These are phyloP conservation scores for Crematogaster levior DNA, from an alignment of 2,888 invertebrate genomes.

Conservation along the genomic window DNA sequence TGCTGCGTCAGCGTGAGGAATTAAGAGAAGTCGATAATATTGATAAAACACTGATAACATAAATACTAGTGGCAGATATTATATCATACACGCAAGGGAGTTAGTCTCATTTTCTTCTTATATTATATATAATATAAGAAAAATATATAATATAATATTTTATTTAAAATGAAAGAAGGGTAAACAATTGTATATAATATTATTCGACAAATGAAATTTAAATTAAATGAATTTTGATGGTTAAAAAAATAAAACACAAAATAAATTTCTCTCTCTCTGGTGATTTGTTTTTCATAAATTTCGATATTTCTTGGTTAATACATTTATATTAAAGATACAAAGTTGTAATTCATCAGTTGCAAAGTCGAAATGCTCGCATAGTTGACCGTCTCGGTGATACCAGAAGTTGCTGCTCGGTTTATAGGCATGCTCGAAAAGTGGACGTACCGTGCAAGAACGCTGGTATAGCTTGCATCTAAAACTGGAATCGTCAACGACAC, in stretches of 20 bases:
- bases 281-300: background rate
- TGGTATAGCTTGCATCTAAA: conserved; percentile 79
- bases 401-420: conserved; percentile 19
- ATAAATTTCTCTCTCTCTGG: background rate
- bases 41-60: conserved; percentile 42
- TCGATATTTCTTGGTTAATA: conserved; percentile 18
- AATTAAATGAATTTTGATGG: background rate
- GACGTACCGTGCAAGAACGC: conserved; percentile 53
- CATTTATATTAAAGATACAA: conserved; percentile 12
- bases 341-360: background rate
- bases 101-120: background rate
- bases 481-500: conserved; percentile 78
- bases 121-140: background rate
- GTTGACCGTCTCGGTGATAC: background rate
- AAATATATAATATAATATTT: background rate
- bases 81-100: background rate
- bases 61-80: conserved; percentile 26
- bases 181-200: background rate
- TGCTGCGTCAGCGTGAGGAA: conserved; percentile 4
- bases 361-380: conserved; percentile 10
- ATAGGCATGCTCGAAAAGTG: conserved; percentile 51
- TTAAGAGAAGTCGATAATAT: conserved; percentile 9
- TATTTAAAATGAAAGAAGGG: background rate
- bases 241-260: background rate
- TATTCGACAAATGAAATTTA: background rate